A percentile compares a stretch with the other conserved stretches of the same genome.
phyloP scores from a whole-genome alignment of 2,888 invertebrate genomes.

The Cheilosia vulpina region DNA sequence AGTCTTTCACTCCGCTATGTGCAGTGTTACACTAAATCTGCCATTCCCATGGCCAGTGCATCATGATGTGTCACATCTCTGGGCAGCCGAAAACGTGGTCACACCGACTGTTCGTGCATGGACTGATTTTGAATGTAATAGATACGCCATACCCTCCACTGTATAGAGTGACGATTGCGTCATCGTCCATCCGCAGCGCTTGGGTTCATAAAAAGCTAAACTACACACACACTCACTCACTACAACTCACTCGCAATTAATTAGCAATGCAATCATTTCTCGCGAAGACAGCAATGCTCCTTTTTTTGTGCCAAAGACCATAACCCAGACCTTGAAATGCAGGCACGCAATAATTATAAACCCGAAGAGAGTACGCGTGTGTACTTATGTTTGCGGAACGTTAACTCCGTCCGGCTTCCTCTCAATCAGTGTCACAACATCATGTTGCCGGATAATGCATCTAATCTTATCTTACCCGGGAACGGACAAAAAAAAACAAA shows the following conservation, averaged over 20 bases:
- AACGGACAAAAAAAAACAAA: neutral
- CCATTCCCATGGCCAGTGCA: constrained; percentile 2
- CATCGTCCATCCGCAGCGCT: neutral
- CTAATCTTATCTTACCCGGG: constrained; percentile 4
- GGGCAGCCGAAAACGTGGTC: neutral
- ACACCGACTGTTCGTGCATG: neutral
- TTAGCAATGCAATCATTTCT: neutral
- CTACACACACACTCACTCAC: neutral
- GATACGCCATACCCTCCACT: neutral
- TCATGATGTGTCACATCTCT: neutral
- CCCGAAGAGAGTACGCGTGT: neutral
- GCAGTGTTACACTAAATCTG: neutral
- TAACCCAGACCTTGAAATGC: constrained; percentile 25
- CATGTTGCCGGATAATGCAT: constrained; percentile 10
- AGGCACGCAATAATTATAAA: constrained; percentile 15
- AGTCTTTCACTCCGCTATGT: neutral
- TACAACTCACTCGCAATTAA: constrained; percentile 14
- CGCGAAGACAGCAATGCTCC: neutral
- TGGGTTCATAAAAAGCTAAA: neutral
- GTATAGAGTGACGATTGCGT: neutral
- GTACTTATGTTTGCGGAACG: constrained; percentile 26
- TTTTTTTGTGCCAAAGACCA: neutral
- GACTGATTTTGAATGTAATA: neutral
- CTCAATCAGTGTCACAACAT: constrained; percentile 20
- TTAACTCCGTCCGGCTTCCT: constrained; percentile 31